Percentiles rank a stretch among this genome's conserved stretches.
These are phyloP conservation scores for Cheilinus undulatus DNA, from an alignment of 2,113 vertebrate species.

Conservation along the genomic window DNA sequence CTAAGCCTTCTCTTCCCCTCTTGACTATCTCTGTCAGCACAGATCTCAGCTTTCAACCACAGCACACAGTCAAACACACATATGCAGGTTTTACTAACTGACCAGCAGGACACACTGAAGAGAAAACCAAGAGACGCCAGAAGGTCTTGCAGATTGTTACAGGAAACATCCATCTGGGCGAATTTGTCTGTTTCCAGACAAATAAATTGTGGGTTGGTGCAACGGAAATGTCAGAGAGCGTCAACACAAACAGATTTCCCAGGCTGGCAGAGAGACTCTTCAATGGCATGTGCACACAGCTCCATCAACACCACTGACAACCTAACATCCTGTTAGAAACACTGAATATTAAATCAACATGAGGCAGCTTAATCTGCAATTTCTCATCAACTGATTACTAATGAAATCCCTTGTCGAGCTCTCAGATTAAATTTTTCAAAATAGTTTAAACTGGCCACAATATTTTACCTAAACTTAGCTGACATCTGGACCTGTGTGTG, in stretches of 20 bases:
- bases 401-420: background rate
- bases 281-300: constrained; percentile 20
- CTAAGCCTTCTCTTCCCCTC: constrained; percentile 4
- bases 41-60: constrained; percentile 64
- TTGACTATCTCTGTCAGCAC: constrained; percentile 45
- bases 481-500: constrained; percentile 11
- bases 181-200: constrained; percentile 49
- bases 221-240: constrained; percentile 42
- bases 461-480: constrained; percentile 9
- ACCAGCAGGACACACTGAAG: constrained; percentile 17
- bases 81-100: constrained; percentile 21
- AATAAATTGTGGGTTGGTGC: constrained; percentile 49
- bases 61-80: constrained; percentile 24
- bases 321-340: constrained; percentile 48
- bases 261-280: constrained; percentile 12
- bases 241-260: constrained; percentile 52
- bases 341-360: constrained; percentile 30
- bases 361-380: constrained; percentile 6
- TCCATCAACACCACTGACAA: constrained; percentile 7
- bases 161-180: constrained; percentile 60
- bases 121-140: constrained; percentile 52
- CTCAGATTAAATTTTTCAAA: background rate
- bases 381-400: background rate
- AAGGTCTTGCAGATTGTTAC: constrained; percentile 64
- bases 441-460: background rate